Percentiles rank a stretch among this genome's conserved stretches.
Conservation (phyloP, 2,113 vertebrate species). For the Cephalopterus ornatus region DNA sequence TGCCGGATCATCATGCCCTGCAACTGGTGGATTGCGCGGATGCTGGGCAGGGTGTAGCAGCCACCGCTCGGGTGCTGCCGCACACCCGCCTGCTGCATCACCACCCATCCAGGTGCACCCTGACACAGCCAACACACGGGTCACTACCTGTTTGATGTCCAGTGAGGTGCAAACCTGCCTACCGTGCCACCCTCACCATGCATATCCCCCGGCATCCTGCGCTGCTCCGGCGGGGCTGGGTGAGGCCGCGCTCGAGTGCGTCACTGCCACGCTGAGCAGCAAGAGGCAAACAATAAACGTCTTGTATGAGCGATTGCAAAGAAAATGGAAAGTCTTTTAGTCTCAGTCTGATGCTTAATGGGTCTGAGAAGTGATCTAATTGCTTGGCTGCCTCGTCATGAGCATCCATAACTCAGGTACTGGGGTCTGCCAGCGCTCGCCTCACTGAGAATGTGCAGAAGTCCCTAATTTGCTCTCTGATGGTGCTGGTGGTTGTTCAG, state of each 20-base stretch:
- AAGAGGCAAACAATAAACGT: slow-evolving; percentile 46
- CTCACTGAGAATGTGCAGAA: not conserved
- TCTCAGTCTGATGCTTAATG: slow-evolving; percentile 12
- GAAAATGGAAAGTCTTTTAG: slow-evolving; percentile 2
- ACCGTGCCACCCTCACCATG: not conserved
- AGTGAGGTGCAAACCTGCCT: not conserved
- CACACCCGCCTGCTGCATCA: fast-evolving
- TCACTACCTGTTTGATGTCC: not conserved
- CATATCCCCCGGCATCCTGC: not conserved
- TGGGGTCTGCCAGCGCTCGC: fast-evolving
- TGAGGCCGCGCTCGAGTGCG: not conserved
- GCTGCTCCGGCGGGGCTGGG: not conserved
- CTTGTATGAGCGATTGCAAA: slow-evolving; percentile 59
- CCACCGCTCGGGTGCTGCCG: not conserved
- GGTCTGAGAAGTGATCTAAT: slow-evolving; percentile 25
- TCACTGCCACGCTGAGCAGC: not conserved
- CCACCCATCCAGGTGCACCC: fast-evolving
- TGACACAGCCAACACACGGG: not conserved
- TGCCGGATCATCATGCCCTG: slow-evolving; percentile 96
- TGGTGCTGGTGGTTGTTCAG: fast-evolving
- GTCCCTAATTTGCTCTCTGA: not conserved
- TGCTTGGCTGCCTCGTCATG: not conserved
- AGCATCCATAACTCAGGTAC: slow-evolving; percentile 15
- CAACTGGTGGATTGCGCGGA: slow-evolving; percentile 97
- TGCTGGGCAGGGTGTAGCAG: slow-evolving; percentile 88